Evolutionary conservation across 2,113 vertebrate genomes (phyloP).

Genomic region (Otocyon megalotis): DNA sequence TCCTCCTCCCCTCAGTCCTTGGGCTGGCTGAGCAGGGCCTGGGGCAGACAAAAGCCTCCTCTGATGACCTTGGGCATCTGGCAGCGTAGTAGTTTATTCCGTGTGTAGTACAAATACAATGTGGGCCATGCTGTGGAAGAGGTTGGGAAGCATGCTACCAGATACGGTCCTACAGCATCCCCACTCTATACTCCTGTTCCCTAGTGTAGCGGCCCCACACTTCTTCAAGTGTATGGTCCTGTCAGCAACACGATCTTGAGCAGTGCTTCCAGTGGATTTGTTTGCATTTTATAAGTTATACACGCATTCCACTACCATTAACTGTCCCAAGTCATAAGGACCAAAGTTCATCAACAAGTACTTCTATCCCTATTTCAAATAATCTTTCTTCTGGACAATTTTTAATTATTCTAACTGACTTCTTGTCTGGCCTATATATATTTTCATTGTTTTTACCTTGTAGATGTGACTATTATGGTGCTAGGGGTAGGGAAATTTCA

Average conservation of each 20-base stretch:
- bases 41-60: neutral
- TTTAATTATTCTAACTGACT: neutral
- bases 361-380: neutral
- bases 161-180: neutral
- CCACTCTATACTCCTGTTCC: neutral
- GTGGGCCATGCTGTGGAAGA: neutral
- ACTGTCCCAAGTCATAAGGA: neutral
- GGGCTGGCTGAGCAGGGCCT: neutral
- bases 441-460: neutral
- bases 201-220: neutral
- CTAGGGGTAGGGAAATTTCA: neutral
- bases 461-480: neutral
- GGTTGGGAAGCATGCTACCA: fast-evolving
- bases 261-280: neutral
- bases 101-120: neutral
- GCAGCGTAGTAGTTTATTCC: neutral
- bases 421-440: neutral
- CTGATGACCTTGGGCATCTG: neutral
- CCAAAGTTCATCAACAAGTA: neutral
- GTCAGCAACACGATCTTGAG: neutral
- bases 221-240: neutral
- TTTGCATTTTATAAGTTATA: neutral
- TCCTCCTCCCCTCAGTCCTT: neutral
- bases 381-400: neutral
- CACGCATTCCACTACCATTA: neutral